Base-by-base conservation (phyloP, 2,888 invertebrate species). In the Phragmatobia fuliginosa region DNA sequence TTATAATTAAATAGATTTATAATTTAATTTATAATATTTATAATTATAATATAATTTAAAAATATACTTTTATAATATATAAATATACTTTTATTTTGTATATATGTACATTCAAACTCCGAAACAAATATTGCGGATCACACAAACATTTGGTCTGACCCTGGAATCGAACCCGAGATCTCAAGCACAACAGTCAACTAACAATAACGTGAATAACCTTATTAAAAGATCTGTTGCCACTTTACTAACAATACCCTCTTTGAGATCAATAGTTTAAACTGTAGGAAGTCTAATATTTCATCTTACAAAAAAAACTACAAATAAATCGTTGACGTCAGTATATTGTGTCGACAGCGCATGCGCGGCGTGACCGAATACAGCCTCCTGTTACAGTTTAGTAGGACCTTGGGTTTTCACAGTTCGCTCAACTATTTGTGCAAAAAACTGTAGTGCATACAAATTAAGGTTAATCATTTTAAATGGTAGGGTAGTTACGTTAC, bases 361-460 rank as follows among this genome's bases (percentile, higher is more conserved):
- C 72, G 71, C 79, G 77, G 71, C 68, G 74, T 74, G 74, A 71
- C 71, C 52, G 31, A 66, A 38, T 56, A 79, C 82, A 85, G 83
- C 80, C 83, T 84, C 83, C 83, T 91, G 88, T 85, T 91, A 91
- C 88, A 88, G 83, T 90, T 92, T 74, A 82, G 83, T 74, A 72
- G 87, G 90, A 88, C 94, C 94, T 94, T 95, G 94, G 92, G 91
- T 91, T 93, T 94, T 91, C 85, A 89, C 91, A 76, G 77, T 78
- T 73, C 81, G 74, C 77, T 79, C 81, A 78, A 80, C 82, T 67
- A 64, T 74, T 71, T 76, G 70, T 62, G 58, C 28, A 14, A 80
- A 80, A 76, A 68, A 81, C 63, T 67, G 70, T 66, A 72, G 52
- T 74, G 72, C 73, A 74, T 77, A 74, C 72, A 61, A 73, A 76